phyloP scores from a whole-genome alignment of 1,140 invertebrate species.

The Anastrepha ludens region DNA sequence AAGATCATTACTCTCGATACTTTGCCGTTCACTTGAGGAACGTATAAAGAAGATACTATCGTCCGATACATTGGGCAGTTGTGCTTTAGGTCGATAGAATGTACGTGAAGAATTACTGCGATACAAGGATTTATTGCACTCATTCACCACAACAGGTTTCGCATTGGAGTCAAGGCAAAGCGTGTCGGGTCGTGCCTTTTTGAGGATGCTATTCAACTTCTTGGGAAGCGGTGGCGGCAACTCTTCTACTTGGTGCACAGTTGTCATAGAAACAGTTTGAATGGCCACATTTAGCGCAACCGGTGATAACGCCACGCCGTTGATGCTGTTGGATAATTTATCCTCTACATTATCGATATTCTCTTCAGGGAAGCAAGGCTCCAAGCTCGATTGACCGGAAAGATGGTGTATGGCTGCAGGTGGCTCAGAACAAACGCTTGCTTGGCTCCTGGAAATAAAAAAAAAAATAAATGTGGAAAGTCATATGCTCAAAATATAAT shows the following conservation, averaged over 20 bases:
- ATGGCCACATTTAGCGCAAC: constrained; percentile 23
- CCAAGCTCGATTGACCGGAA: constrained; percentile 72
- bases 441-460: constrained; percentile 59
- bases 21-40: constrained; percentile 57
- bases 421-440: constrained; percentile 72
- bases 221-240: not conserved
- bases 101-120: constrained; percentile 71
- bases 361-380: constrained; percentile 71
- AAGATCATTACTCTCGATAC: constrained; percentile 65
- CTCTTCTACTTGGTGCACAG: not conserved
- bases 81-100: constrained; percentile 69
- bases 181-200: constrained; percentile 69
- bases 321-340: not conserved
- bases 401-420: constrained; percentile 69
- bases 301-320: not conserved
- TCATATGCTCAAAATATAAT: too few relatives aligned
- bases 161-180: constrained; percentile 59
- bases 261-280: constrained; percentile 16
- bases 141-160: constrained; percentile 11
- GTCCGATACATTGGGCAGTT: constrained; percentile 64
- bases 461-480: not conserved
- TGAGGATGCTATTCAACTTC: constrained; percentile 58
- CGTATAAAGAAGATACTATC: constrained; percentile 71
- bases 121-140: constrained; percentile 59
- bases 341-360: constrained; percentile 63